Base-by-base conservation (phyloP, 2,797 vertebrate species). In the Garrulus glandarius region DNA sequence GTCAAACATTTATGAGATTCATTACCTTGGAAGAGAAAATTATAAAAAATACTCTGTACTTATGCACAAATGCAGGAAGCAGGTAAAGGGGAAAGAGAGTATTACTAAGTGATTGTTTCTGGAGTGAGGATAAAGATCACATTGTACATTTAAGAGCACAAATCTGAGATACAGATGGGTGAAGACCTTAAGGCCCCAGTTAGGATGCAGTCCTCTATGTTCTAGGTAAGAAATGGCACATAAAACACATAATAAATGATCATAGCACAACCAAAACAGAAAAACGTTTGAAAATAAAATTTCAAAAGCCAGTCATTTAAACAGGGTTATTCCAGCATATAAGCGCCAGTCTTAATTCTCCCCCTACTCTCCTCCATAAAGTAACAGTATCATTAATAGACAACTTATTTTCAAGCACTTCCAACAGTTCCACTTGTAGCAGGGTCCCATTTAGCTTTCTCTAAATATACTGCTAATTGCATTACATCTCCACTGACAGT, bases 371-470 rank as follows among this genome's bases (percentile, higher is more conserved):
- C 7, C 29, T 60, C 26, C 29, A 26, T 36, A n/a, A 41, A 47
- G 13, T 7, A 37, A 22, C 3, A 41, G 3, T 8, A 47, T 36
- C 6, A 59, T n/a, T 87, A 34, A 57, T 1, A 29, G 14, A 29
- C 5, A 44, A 30, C 0, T 1, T 18, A 4, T 29, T 7, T 90
- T 55, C 49, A 78, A 15, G 17, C 0, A 1, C 14, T 79, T 55
- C 50, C 46, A 55, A 22, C 3, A 39, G 15, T 46, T 57, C 27
- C 5, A 12, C 11, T 60, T 71, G 17, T 5, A 71, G 24, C 47
- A 76, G 41, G 11, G 5, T 64, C 6, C 10, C 19, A 56, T 30
- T 16, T 47, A 23, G 9, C 17, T 64, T 60, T 68, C 49, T 52
- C 17, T 61, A 53, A 43, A 41, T 2, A 36, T 23, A 8, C 20